Evolutionary conservation across 2,797 vertebrate genomes (phyloP), one percentile per base, ranked within the genome.

Genomic region (Ctenosaura bakeri): DNA sequence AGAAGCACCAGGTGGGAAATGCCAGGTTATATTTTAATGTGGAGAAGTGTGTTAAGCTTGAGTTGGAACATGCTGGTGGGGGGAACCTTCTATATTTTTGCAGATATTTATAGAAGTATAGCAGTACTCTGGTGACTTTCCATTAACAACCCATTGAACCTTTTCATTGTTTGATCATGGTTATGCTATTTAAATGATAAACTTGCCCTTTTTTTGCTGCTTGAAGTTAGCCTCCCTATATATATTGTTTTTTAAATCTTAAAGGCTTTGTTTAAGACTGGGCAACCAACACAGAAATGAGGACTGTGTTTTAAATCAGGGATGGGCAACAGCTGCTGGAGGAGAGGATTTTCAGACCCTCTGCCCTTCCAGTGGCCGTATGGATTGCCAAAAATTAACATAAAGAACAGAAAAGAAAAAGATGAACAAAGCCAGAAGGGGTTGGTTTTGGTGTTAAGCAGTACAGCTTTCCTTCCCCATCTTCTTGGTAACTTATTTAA

Each of bases 111-210:
- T 76, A 86, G 42, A 87, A 90, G 66, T 26, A 29, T 76, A 50
- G 24, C 32, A 54, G 9, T 83, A 38, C 56, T 54, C 79, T 24
- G n/a, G 9, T 66, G n/a, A 24, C 79, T 90, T 86, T 76, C 50
- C 52, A 73, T 54, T 76, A 54, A 90, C 56, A 87, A 32, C 29
- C 38, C 78, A 90, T 62, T 86, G 84, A 86, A 81, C 69, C 71
- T 78, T 84, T 81, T 46, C 69, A 76, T 22, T n/a, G 35, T 74
- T 64, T 26, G 3, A 20, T 35, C 54, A 74, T 62, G 80, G 6
- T 35, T 74, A 38, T 74, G 62, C 77, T 46, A 20, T 71, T 69
- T 89, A 79, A 79, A 79, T 79, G 62, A 79, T 56, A 78, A 77
- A 85, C 46, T 64, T 69, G 74, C 50, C 64, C 74, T 79, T 85